Base-by-base conservation (phyloP, 2,797 vertebrate species). In the Brachyrhaphis roseni region DNA sequence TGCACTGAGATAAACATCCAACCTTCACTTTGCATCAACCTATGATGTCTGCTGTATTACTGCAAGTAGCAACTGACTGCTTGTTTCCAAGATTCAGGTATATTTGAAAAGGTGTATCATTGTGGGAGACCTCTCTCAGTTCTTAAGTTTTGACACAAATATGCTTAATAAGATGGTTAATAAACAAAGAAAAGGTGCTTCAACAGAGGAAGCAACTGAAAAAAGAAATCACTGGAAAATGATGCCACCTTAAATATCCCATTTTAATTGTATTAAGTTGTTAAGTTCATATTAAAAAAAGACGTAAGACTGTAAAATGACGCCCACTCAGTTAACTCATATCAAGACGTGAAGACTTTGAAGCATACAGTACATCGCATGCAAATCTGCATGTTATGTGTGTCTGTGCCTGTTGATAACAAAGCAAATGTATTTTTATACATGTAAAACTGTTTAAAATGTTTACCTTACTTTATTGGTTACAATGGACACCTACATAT, bases 391-490 rank as follows among this genome's bases (percentile, higher is more conserved):
- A 82, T 62, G 74, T 82, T 81, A 90, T 86, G 79, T 87, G 86
- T 90, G 78, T 91, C 85, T 88, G 92, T 94, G 94, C 93, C 93
- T 93, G 82, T 74, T 81, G 59, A 84, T 85, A 64, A 82, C 57
- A 81, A 86, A 82, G 77, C n/a, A 79, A 74, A 81, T 82, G 76
- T 84, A 55, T 53, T 57, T 64, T 41, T 87, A 31, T 41, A 66
- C 47, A 55, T 84, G 57, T 79, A 34, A 26, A 49, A 81, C 85
- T 59, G 16, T 26, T 46, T 66, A 23, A 72, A 78, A 86, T 74
- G 34, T 82, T 83, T 83, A n/a, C 76, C 76, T 64, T 10, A 46
- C 76, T 86, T 83, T 73, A 68, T 79, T 80, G n/a, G 73, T 83
- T 78, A 26, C 23, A 26, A 12, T 55, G 53, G 53, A n/a, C 26